A percentile compares a stretch with the other conserved stretches of the same genome.
phyloP scores from a whole-genome alignment of 2,797 vertebrate species.

The Mallotus villosus region DNA sequence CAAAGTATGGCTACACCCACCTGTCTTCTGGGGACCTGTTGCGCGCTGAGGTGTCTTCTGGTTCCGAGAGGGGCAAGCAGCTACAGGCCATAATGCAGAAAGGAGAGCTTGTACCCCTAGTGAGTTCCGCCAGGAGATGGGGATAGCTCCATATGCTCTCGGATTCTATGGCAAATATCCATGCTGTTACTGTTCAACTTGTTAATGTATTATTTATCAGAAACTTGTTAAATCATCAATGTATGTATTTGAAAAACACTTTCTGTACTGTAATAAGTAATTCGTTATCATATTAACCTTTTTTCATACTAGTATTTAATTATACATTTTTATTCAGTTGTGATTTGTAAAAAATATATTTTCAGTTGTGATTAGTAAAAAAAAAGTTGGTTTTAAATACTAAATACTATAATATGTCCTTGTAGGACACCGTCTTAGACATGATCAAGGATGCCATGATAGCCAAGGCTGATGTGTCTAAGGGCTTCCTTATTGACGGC shows the following conservation, averaged over 20 bases:
- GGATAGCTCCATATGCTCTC: neutral
- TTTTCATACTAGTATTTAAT: neutral
- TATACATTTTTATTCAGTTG: neutral
- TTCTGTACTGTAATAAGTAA: too few relatives aligned
- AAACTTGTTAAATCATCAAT: too few relatives aligned
- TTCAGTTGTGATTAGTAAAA: neutral
- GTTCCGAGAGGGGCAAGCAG: slow-evolving; percentile 89
- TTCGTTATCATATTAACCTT: too few relatives aligned
- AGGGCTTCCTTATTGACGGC: slow-evolving; percentile 94
- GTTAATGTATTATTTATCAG: too few relatives aligned
- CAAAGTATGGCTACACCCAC: slow-evolving; percentile 96
- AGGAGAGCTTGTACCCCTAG: slow-evolving; percentile 94
- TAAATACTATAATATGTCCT: too few relatives aligned
- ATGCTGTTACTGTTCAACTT: too few relatives aligned
- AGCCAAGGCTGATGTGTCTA: slow-evolving; percentile 88
- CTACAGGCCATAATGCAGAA: slow-evolving; percentile 97
- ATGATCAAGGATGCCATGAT: slow-evolving; percentile 98
- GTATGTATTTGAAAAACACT: too few relatives aligned
- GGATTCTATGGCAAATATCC: neutral
- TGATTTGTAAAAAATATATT: neutral
- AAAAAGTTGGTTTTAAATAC: neutral
- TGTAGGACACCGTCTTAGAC: slow-evolving; percentile 93
- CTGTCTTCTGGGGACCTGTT: slow-evolving; percentile 96
- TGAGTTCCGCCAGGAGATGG: slow-evolving; percentile 62
- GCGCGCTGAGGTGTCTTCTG: slow-evolving; percentile 88